Evolutionary conservation across 2,797 vertebrate genomes (phyloP).

Genomic region (Enteromius unitaeniatus): DNA sequence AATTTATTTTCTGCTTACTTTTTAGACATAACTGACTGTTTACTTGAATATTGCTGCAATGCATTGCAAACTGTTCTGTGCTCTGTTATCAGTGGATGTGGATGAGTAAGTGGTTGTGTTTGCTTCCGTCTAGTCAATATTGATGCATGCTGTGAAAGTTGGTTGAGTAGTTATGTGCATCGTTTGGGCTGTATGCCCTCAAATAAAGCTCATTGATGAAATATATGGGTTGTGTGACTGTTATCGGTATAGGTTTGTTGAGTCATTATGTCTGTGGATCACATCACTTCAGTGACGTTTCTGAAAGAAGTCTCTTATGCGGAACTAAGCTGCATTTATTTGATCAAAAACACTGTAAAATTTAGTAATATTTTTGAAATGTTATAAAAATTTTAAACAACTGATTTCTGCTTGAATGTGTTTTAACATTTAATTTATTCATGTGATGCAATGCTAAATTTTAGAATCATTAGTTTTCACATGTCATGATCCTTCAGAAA

Average conservation of each 20-base stretch:
- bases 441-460: neutral
- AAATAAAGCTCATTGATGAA: neutral
- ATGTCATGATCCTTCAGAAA: too few relatives aligned
- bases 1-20: neutral
- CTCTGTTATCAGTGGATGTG: neutral
- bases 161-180: neutral
- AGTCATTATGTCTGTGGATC: neutral
- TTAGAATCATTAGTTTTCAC: neutral
- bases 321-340: neutral
- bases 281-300: neutral
- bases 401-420: too few relatives aligned
- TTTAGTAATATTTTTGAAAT: neutral
- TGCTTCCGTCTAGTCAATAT: neutral
- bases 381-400: neutral
- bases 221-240: neutral
- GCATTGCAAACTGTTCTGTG: neutral
- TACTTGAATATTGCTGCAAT: neutral
- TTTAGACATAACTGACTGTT: neutral
- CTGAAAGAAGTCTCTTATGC: neutral
- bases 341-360: neutral
- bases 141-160: neutral
- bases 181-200: neutral
- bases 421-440: neutral
- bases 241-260: neutral
- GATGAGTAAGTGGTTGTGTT: neutral